phyloP scores from a whole-genome alignment of 2,113 vertebrate species.

The Gulo gulo region DNA sequence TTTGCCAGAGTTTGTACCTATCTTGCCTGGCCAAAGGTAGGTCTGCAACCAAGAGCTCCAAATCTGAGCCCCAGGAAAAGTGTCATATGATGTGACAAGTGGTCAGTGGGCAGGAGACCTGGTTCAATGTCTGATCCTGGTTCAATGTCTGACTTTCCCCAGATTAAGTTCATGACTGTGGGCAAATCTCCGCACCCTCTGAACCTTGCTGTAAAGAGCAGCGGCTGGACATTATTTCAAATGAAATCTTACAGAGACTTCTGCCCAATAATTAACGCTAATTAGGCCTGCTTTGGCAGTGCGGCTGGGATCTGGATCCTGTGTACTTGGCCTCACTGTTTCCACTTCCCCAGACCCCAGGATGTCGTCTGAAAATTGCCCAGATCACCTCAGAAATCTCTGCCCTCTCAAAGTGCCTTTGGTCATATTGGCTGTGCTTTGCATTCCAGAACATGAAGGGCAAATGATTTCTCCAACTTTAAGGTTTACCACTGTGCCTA shows the following conservation, averaged over 20 bases:
- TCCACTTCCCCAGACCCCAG: neutral
- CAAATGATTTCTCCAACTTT: conserved; percentile 21
- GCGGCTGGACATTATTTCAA: neutral
- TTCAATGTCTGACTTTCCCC: neutral
- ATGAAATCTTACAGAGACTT: neutral
- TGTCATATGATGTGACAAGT: neutral
- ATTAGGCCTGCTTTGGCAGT: neutral
- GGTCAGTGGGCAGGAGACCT: neutral
- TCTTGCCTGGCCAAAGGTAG: neutral
- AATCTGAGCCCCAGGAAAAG: neutral
- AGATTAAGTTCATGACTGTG: neutral
- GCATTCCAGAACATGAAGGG: neutral
- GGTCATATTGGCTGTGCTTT: neutral
- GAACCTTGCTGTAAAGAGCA: neutral
- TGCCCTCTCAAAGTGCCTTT: neutral
- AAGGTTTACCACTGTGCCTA: neutral
- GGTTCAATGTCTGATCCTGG: neutral
- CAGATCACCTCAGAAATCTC: neutral
- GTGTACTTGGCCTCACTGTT: neutral
- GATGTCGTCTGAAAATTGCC: neutral
- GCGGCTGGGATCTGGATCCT: neutral
- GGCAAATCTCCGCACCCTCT: neutral
- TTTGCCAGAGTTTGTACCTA: conserved; percentile 1
- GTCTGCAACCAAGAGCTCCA: conserved; percentile 23
- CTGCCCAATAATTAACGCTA: neutral